Evolutionary conservation across 2,888 invertebrate species (phyloP).

Genomic region (Eumacrocentrus americanus): DNA sequence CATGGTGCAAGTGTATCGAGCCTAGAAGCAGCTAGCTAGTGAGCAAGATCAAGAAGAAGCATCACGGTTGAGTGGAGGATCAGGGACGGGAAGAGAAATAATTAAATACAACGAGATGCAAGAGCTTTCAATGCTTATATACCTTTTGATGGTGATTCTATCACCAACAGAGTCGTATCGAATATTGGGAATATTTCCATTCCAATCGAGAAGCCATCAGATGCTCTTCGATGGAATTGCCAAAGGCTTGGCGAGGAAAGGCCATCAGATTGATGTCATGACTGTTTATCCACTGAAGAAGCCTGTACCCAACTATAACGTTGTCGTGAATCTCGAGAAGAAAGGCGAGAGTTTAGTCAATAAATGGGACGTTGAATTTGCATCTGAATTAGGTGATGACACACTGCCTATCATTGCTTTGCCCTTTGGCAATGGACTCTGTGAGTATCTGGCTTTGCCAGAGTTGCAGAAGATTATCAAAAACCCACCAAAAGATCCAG

Average conservation of each 20-base stretch:
- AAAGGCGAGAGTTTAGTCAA: conserved; percentile 27
- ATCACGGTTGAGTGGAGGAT: too few species aligned
- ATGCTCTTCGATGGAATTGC: conserved; percentile 60
- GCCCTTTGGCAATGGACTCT: conserved; percentile 37
- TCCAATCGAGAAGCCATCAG: conserved; percentile 62
- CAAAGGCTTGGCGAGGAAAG: conserved; percentile 57
- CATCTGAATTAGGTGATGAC: conserved; percentile 29
- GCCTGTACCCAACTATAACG: conserved; percentile 31
- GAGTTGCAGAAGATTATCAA: conserved; percentile 39
- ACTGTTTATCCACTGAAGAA: conserved; percentile 38
- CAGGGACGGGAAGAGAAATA: too few species aligned
- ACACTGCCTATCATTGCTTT: conserved; percentile 26
- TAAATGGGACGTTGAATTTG: conserved; percentile 30
- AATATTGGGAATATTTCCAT: conserved; percentile 58
- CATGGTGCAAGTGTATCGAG: too few species aligned
- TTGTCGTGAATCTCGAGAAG: conserved; percentile 34
- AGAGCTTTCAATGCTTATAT: not conserved
- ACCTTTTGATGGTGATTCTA: not conserved
- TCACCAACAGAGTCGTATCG: conserved; percentile 28
- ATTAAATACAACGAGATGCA: too few species aligned
- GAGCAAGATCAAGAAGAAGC: too few species aligned
- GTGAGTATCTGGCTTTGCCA: conserved; percentile 38
- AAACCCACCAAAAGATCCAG: conserved; percentile 42
- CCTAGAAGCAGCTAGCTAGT: too few species aligned
- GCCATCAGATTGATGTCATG: conserved; percentile 59